Base-by-base conservation (phyloP, 2,113 vertebrate species). In the Oxyura jamaicensis region DNA sequence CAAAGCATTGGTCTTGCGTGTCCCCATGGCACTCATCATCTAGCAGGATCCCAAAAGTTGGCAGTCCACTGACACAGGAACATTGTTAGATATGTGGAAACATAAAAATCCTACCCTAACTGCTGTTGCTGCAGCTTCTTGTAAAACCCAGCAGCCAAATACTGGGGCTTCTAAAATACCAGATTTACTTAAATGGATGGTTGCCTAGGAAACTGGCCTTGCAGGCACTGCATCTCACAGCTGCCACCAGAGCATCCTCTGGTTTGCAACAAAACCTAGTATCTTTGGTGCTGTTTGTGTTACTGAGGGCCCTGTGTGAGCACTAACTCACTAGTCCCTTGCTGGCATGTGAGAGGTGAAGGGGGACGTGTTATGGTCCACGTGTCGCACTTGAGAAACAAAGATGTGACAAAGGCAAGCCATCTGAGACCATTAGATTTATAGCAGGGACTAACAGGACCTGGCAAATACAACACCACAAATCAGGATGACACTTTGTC, bases 121-220 rank as follows among this genome's bases (percentile, higher is more conserved):
- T 78, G 63, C 13, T 86, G 39, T 35, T 88, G 35, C 56, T 88
- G 48, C 89, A 66, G 63, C 26, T 15, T 65, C 63, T 60, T 26
- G 35, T 44, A 86, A 92, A 92, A 73, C 17, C 35, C 63, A 58
- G 55, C 86, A 91, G 83, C 26, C 52, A 81, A 76, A 91, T 42
- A 33, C 20, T 3, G 1, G 41, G 21, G 15, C 23, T 86, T 18
- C 79, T n/a, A 31, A 77, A 86, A 58, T 7, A 53, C 4, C 2
- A 2, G 8, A 44, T 74, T 86, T 77, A 58, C 53, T 65, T 53
- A 52, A 56, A 63, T 22, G 73, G 36, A 6, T 15, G 52, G 29
- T 67, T 16, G 59, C 41, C 33, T 33, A 56, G 60, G 46, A 53
- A 87, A 65, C 11, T 6, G 48, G 25, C 71, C 75, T 59, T 48